Percentiles rank a stretch among this genome's conserved stretches.
These are phyloP conservation scores for Chymomyza procnemis DNA, from an alignment of 2,888 invertebrate species.

Conservation along the genomic window DNA sequence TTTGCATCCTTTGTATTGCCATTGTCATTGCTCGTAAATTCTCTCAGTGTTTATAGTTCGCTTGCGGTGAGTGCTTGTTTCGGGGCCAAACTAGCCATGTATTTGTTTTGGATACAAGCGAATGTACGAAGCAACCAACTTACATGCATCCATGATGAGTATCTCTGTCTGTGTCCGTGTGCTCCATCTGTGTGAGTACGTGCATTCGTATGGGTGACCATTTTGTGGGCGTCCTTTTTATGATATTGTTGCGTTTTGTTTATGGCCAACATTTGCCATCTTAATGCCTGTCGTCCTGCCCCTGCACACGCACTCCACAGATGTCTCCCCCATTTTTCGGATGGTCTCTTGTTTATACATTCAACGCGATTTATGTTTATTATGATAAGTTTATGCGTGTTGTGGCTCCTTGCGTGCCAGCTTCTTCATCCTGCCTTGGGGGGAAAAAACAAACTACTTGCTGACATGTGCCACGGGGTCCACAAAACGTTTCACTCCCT, in stretches of 20 bases:
- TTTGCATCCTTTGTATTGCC: no score
- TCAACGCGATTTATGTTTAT: constrained; percentile 59
- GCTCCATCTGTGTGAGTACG: constrained; percentile 13
- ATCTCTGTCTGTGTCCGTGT: no score
- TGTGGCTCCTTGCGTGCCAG: constrained; percentile 35
- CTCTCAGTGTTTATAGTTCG: background rate
- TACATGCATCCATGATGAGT: no score
- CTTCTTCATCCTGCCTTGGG: constrained; percentile 15
- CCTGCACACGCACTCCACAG: constrained; percentile 14
- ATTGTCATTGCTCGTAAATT: background rate
- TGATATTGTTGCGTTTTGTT: constrained; percentile 53
- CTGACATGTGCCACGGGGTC: background rate
- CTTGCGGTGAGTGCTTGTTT: no score
- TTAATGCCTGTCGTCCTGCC: background rate
- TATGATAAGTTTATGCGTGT: constrained; percentile 63
- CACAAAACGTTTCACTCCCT: background rate
- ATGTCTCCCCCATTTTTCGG: constrained; percentile 40
- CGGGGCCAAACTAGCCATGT: background rate
- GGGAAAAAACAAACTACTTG: background rate
- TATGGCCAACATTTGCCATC: constrained; percentile 49
- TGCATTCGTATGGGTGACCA: constrained; percentile 31
- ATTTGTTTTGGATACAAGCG: background rate
- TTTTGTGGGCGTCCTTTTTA: constrained; percentile 39
- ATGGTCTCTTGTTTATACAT: constrained; percentile 22
- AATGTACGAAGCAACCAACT: background rate